These are phyloP conservation scores for Noctua pronuba DNA, from an alignment of 2,888 invertebrate species.

Conservation along the genomic window DNA sequence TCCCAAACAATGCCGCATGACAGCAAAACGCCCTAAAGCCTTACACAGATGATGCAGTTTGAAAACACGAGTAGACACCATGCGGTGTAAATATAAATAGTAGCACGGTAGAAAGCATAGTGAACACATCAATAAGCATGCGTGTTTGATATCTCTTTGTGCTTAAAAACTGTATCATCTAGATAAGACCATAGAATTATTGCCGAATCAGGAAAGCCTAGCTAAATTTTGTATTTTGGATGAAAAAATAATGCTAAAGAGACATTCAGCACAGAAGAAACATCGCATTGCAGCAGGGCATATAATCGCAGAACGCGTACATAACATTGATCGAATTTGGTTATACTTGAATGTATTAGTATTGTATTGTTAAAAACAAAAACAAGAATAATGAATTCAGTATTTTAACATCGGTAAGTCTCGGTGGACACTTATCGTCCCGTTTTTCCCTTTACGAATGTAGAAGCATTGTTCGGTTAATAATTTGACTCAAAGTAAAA, in stretches of 20 bases:
- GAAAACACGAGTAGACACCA: not conserved
- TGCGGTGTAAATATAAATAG: constrained; percentile 3
- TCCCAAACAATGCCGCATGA: not conserved
- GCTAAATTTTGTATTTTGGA: not conserved
- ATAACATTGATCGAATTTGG: constrained; percentile 12
- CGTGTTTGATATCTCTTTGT: not conserved
- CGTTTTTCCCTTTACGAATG: constrained; percentile 31
- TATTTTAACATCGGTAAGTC: constrained; percentile 19
- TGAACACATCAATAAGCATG: constrained; percentile 8
- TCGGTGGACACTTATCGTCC: constrained; percentile 14
- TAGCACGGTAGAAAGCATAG: not conserved
- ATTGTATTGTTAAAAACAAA: constrained; percentile 12
- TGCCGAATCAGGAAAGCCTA: constrained; percentile 4
- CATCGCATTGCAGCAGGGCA: constrained; percentile 36
- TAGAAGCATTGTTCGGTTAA: constrained; percentile 9
- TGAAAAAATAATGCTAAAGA: not conserved
- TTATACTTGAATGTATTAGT: constrained; percentile 7
- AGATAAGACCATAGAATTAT: not conserved
- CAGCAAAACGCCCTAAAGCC: not conserved
- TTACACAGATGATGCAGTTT: not conserved
- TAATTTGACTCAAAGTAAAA: constrained; percentile 13
- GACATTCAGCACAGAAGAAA: constrained; percentile 10
- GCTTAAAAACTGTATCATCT: not conserved
- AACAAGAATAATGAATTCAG: constrained; percentile 22
- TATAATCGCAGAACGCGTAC: constrained; percentile 40